Percentiles rank a stretch among this genome's conserved stretches.
phyloP scores from a whole-genome alignment of 2,113 vertebrate genomes.

The Phaethon lepturus region DNA sequence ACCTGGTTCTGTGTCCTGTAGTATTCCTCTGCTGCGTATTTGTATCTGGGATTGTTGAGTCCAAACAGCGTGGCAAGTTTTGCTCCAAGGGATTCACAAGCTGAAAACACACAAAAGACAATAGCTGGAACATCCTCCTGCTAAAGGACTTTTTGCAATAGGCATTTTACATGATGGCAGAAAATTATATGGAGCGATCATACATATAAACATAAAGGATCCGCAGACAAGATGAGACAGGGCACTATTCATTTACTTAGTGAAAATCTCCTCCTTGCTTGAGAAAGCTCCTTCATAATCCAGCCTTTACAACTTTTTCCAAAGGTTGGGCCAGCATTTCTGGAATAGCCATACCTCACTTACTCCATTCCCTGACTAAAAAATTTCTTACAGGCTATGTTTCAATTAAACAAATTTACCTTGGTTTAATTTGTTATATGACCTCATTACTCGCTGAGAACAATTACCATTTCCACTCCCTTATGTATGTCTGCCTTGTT shows the following conservation, averaged over 20 bases:
- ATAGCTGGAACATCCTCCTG: not conserved
- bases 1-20: slow-evolving; percentile 37
- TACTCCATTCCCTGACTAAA: not conserved
- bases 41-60: slow-evolving; percentile 78
- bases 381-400: not conserved
- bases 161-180: not conserved
- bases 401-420: not conserved
- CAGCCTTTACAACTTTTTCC: not conserved
- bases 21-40: slow-evolving; percentile 75
- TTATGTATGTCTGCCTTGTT: not conserved
- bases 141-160: not conserved
- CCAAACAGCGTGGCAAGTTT: slow-evolving; percentile 73
- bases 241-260: not conserved
- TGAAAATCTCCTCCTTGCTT: not conserved
- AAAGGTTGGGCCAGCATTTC: not conserved
- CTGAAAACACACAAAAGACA: slow-evolving; percentile 48
- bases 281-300: not conserved
- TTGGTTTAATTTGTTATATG: not conserved
- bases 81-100: slow-evolving; percentile 79
- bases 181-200: not conserved
- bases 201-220: not conserved
- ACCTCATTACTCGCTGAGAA: not conserved
- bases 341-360: not conserved
- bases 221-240: not conserved
- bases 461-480: not conserved